These are phyloP conservation scores for Drosophila yakuba DNA, from an alignment of 1,140 invertebrate genomes.

Conservation along the genomic window DNA sequence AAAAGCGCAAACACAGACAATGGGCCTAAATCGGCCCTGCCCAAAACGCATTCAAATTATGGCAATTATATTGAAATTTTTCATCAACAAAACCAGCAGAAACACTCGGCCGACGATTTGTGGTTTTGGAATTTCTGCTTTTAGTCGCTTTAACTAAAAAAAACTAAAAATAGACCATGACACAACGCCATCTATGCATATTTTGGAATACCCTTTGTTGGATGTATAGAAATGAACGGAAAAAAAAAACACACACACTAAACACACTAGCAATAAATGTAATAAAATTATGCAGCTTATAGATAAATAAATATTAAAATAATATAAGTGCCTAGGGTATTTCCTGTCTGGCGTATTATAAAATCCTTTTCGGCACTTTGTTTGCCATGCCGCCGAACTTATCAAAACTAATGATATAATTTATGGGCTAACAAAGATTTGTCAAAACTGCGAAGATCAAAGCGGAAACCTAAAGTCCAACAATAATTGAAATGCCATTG, in stretches of 20 bases:
- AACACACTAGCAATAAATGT: conserved; percentile 1
- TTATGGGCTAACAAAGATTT: conserved; percentile 23
- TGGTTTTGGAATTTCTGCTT: conserved; percentile 72
- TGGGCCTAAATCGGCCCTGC: conserved; percentile 58
- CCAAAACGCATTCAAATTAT: conserved; percentile 80
- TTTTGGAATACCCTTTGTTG: conserved; percentile 26
- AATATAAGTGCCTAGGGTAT: conserved; percentile 12
- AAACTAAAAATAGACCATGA: conserved; percentile 67
- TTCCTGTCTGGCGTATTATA: conserved; percentile 2
- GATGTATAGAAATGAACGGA: neutral
- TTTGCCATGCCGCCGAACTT: conserved; percentile 13
- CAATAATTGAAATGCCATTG: conserved; percentile 13
- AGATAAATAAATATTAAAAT: conserved; percentile 19
- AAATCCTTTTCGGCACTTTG: conserved; percentile 20
- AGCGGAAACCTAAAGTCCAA: conserved; percentile 10
- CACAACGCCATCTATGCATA: conserved; percentile 48
- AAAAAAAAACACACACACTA: neutral
- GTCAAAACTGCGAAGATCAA: conserved; percentile 10
- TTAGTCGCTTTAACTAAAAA: conserved; percentile 45
- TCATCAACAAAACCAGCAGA: conserved; percentile 35
- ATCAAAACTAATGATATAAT: conserved; percentile 33
- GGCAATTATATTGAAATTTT: conserved; percentile 79
- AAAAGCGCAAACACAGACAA: conserved; percentile 22
- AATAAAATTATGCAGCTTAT: conserved; percentile 8
- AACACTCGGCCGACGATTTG: conserved; percentile 20